Evolutionary conservation across 2,888 invertebrate species (phyloP), one percentile per base, ranked within the genome.

Genomic region (Allolobophora icterica): DNA sequence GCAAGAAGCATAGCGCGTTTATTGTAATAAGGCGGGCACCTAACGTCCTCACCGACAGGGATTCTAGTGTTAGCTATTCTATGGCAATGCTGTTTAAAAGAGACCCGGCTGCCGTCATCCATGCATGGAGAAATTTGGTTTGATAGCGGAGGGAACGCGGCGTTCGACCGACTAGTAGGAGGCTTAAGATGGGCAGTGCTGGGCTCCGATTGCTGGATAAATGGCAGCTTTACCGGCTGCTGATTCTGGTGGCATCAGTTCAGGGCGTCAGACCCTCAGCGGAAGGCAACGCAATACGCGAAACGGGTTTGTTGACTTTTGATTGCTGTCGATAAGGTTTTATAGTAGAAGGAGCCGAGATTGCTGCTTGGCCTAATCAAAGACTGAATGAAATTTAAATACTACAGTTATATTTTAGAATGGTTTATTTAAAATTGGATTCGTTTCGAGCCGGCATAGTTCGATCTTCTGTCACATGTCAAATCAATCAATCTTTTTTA

Each of bases 191-290:
- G 71, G 71, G 71, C 71, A 71, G 71, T 11, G 8, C n/a, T 30
- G 30, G 71, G 71, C 30, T n/a, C 71, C 71, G n/a, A 71, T 71
- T 11, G n/a, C 11, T 71, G 71, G 71, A 71, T 71, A 71, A n/a
- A 71, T 71, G 71, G 11, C 71, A 71, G 71, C 71, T 71, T n/a
- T 71, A 11, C 71, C n/a, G 71, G 71, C n/a, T 71, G 71, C 71
- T 71, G 71, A 71, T 71, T 71, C 71, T 71, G 71, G 71, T 71
- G n/a, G 71, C 71, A 71, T 71, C 71, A n/a, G 71, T 71, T 71
- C 71, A 30, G n/a, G 71, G 30, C 30, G 8, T 71, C 71, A 71
- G 30, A n/a, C 71, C 71, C 4, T 30, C 71, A 71, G 6, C 30
- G 30, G 71, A 71, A 24, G 52, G 24, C 52, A 52, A 24, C 52